A percentile compares a stretch with the other conserved stretches of the same genome.
Evolutionary conservation across 1,140 invertebrate genomes (phyloP).

Genomic region (Lamellibrachia luymesi): DNA sequence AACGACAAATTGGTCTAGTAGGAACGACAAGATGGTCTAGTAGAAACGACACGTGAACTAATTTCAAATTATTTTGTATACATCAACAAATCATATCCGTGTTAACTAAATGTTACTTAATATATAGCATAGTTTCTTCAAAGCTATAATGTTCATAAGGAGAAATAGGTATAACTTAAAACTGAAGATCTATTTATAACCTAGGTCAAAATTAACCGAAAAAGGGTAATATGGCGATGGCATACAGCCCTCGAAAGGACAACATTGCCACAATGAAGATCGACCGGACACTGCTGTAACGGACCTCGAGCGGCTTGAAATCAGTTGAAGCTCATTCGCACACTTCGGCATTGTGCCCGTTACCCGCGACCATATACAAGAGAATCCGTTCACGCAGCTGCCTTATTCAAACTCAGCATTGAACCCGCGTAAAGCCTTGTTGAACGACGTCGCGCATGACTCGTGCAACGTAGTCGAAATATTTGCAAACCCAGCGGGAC

Average conservation of each 20-base stretch:
- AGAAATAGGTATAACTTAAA: too few species aligned
- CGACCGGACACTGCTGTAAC: background rate
- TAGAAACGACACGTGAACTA: too few species aligned
- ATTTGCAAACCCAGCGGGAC: background rate
- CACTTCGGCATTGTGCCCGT: background rate
- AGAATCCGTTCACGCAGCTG: background rate
- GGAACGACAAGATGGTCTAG: too few species aligned
- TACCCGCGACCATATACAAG: background rate
- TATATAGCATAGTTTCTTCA: too few species aligned
- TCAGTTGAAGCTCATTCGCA: background rate
- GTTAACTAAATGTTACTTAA: too few species aligned
- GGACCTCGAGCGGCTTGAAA: background rate
- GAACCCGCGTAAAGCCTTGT: background rate
- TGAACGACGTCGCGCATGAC: background rate
- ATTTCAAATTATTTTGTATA: too few species aligned
- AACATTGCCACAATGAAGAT: background rate
- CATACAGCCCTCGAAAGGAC: background rate
- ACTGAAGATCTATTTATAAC: background rate
- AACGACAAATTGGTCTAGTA: too few species aligned
- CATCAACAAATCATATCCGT: too few species aligned
- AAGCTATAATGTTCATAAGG: too few species aligned
- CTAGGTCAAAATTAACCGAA: background rate
- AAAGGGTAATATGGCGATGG: background rate
- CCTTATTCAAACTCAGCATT: background rate
- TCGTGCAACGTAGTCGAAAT: background rate